Percentiles rank a stretch among this genome's conserved stretches.
Conservation (phyloP, 2,888 invertebrate species). For the Allolobophora icterica region DNA sequence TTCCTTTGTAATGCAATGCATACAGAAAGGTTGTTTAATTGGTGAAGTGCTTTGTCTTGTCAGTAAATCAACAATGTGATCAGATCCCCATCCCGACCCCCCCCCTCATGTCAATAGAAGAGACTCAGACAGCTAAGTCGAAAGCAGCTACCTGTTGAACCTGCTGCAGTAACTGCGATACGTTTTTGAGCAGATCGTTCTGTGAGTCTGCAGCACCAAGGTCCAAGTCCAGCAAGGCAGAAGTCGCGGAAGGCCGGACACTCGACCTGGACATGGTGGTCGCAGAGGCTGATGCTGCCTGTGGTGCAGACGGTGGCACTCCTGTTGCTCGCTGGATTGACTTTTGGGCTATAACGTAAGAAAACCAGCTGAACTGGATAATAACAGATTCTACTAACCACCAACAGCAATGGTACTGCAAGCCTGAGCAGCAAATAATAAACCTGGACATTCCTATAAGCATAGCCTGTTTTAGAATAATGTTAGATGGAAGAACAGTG, state of each 20-base stretch:
- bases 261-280: not conserved
- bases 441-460: no score
- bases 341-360: slow-evolving; percentile 53
- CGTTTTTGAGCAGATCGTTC: slow-evolving; percentile 26
- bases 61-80: not conserved
- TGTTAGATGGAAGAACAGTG: no score
- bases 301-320: slow-evolving; percentile 43
- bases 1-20: not conserved
- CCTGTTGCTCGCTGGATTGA: slow-evolving; percentile 54
- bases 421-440: not conserved
- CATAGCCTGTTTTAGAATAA: no score
- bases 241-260: not conserved
- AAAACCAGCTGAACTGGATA: not conserved
- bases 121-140: not conserved
- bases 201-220: slow-evolving; percentile 18
- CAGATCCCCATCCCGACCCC: not conserved
- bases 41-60: not conserved
- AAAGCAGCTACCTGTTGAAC: not conserved
- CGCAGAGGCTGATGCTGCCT: slow-evolving; percentile 20
- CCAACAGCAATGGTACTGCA: not conserved
- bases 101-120: not conserved
- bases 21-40: not conserved
- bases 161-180: slow-evolving; percentile 26
- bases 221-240: not conserved
- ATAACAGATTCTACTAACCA: not conserved